Percentiles rank a stretch among this genome's conserved stretches.
These are phyloP conservation scores for Cheilosia variabilis DNA, from an alignment of 2,888 invertebrate species.

Conservation along the genomic window DNA sequence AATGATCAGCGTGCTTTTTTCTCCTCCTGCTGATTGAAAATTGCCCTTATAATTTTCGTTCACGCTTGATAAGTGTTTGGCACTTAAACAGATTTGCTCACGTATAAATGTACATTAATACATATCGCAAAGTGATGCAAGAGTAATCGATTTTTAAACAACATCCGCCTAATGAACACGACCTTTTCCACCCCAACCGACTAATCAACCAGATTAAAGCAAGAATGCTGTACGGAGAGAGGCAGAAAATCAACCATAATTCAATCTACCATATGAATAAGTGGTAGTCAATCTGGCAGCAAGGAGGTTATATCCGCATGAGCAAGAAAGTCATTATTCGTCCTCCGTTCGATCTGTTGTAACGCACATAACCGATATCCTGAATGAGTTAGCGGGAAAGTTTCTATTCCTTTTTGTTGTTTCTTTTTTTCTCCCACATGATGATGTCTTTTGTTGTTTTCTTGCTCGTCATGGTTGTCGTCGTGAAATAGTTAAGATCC, in stretches of 20 bases:
- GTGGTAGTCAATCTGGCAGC: conserved; percentile 55
- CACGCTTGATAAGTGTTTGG: conserved; percentile 31
- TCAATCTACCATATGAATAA: conserved; percentile 63
- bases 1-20: background rate
- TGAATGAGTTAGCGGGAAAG: conserved; percentile 43
- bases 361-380: conserved; percentile 29
- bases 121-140: conserved; percentile 26
- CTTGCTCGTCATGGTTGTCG: background rate
- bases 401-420: background rate
- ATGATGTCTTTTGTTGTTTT: conserved; percentile 8
- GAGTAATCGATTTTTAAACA: conserved; percentile 55
- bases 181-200: conserved; percentile 34
- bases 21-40: background rate
- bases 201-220: conserved; percentile 53
- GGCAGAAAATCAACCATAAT: conserved; percentile 45
- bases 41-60: conserved; percentile 10
- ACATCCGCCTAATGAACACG: conserved; percentile 39
- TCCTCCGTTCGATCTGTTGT: conserved; percentile 26
- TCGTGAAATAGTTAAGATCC: background rate
- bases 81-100: conserved; percentile 23
- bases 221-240: conserved; percentile 5
- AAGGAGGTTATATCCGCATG: conserved; percentile 34
- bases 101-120: background rate
- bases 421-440: background rate
- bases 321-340: conserved; percentile 34